phyloP scores from a whole-genome alignment of 2,888 invertebrate species.

The Tenodera sinensis region DNA sequence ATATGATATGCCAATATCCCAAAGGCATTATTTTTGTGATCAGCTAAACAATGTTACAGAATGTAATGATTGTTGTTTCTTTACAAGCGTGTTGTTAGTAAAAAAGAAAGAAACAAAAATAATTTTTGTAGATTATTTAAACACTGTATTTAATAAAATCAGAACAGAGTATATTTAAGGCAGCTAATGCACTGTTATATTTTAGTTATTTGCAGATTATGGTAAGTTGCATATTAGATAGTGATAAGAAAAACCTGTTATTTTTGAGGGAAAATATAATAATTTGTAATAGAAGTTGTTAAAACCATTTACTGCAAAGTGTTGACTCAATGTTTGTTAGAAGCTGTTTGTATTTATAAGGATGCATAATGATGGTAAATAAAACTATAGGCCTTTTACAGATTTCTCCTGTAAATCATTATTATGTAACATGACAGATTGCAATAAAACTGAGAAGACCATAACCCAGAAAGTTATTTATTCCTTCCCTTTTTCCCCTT shows the following conservation, averaged over 20 bases:
- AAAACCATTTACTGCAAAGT: not conserved
- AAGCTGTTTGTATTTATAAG: not conserved
- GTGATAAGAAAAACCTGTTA: not conserved
- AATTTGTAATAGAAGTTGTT: not conserved
- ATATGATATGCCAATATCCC: not conserved
- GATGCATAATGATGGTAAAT: not conserved
- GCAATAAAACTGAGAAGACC: not conserved
- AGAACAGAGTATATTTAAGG: not conserved
- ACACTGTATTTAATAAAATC: not conserved
- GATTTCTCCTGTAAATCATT: not conserved
- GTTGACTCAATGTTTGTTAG: not conserved
- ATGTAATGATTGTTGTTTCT: not conserved
- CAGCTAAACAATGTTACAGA: not conserved
- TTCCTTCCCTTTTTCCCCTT: not conserved
- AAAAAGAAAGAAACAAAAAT: not conserved
- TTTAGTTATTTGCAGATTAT: not conserved
- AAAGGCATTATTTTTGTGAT: not conserved
- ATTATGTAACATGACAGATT: not conserved
- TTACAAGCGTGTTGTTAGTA: not conserved
- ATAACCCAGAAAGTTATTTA: not conserved
- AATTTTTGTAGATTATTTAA: not conserved
- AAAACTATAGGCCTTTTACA: not conserved
- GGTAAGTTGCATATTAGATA: not conserved
- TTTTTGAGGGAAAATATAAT: not conserved
- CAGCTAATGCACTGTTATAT: not conserved